Percentiles rank a stretch among this genome's conserved stretches.
Conservation (phyloP, 64 coral and sea anemone genomes). For the Montipora capricornis region DNA sequence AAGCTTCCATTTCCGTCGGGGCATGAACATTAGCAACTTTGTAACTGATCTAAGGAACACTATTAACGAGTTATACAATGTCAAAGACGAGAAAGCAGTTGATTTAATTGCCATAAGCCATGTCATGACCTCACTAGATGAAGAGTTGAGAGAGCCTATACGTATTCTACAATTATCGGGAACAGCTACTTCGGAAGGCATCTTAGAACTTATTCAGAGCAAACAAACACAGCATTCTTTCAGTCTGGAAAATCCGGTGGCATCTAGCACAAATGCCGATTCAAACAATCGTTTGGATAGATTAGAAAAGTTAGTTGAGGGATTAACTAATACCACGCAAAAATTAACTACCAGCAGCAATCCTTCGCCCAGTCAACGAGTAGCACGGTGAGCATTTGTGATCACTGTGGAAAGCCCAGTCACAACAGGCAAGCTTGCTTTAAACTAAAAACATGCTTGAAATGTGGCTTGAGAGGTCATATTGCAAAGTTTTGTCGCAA, state of each 20-base stretch:
- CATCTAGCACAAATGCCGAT: not conserved
- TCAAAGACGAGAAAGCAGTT: conserved; percentile 31
- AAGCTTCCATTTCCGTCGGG: conserved; percentile 4
- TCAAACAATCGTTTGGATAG: conserved; percentile 7
- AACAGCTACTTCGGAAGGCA: too few species aligned
- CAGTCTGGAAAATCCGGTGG: not conserved
- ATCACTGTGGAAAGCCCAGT: conserved; percentile 40
- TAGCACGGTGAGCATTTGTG: not conserved
- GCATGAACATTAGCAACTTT: conserved; percentile 29
- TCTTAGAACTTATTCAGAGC: too few species aligned
- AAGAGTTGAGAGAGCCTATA: not conserved
- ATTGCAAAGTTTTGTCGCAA: conserved; percentile 25
- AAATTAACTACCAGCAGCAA: too few species aligned
- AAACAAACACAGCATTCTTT: not conserved
- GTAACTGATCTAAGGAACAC: conserved; percentile 51
- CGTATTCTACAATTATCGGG: too few species aligned
- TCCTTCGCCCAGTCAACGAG: too few species aligned
- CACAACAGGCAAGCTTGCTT: conserved; percentile 16
- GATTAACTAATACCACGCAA: conserved; percentile 1
- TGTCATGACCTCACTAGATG: conserved; percentile 51
- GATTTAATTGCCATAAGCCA: conserved; percentile 54
- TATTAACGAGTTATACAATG: conserved; percentile 23
- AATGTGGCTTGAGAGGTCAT: conserved; percentile 45
- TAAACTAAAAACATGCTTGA: conserved; percentile 46
- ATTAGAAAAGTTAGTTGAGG: conserved; percentile 56